phyloP scores from a whole-genome alignment of 2,797 vertebrate species.

The Tauraco hartlaubi region DNA sequence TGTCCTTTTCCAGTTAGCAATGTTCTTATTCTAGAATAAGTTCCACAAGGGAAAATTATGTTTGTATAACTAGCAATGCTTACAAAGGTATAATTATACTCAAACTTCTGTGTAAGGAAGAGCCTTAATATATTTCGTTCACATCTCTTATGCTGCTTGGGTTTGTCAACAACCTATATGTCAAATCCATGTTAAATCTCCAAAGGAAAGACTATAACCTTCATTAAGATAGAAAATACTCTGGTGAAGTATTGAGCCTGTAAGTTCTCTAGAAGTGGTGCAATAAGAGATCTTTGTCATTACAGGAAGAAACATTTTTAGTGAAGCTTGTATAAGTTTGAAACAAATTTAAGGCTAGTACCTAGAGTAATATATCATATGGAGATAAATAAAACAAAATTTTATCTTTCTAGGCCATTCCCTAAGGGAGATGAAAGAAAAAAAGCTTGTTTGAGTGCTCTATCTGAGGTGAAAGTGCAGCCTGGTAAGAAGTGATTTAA shows the following conservation, averaged over 20 bases:
- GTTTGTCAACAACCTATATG: neutral
- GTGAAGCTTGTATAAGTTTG: neutral
- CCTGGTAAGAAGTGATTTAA: constrained; percentile 84
- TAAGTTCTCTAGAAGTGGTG: neutral
- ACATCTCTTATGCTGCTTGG: neutral
- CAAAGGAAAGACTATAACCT: neutral
- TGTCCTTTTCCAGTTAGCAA: neutral
- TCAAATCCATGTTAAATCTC: neutral
- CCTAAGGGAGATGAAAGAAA: constrained; percentile 98
- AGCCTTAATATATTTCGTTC: neutral
- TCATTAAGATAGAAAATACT: neutral
- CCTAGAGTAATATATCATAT: neutral
- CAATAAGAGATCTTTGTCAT: neutral
- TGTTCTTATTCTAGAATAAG: neutral
- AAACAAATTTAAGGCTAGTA: neutral
- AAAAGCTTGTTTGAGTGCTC: constrained; percentile 92
- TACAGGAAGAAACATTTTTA: neutral
- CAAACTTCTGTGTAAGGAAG: neutral
- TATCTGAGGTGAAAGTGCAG: constrained; percentile 96
- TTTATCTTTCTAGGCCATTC: constrained; percentile 85
- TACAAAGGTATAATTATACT: neutral
- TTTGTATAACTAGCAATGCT: neutral
- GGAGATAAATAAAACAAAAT: neutral
- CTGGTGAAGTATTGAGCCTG: neutral
- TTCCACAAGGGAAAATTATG: neutral